Evolutionary conservation across 2,888 invertebrate genomes (phyloP).

Genomic region (Cheilosia pagana): DNA sequence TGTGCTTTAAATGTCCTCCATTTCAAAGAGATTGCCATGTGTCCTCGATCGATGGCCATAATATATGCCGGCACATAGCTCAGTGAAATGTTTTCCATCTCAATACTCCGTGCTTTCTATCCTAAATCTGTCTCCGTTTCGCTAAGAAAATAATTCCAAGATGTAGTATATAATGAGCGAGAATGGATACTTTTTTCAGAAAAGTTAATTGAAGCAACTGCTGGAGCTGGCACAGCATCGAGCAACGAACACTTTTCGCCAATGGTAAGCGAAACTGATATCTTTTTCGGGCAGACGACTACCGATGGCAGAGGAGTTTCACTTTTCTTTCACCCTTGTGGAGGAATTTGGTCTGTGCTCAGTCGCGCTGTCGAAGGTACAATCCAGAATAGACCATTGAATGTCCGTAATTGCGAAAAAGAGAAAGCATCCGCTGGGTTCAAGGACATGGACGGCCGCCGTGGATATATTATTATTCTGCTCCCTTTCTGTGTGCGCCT

Average conservation of each 20-base stretch:
- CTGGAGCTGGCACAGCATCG: slow-evolving; percentile 19
- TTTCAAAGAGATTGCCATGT: background rate
- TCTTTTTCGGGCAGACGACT: slow-evolving; percentile 7
- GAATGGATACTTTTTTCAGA: slow-evolving; percentile 40
- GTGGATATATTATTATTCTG: background rate
- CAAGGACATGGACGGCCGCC: slow-evolving; percentile 19
- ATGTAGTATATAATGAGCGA: slow-evolving; percentile 58
- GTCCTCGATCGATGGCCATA: slow-evolving; percentile 41
- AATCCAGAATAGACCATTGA: slow-evolving; percentile 2
- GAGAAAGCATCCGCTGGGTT: background rate
- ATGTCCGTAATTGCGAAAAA: background rate
- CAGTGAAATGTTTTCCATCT: slow-evolving; percentile 11
- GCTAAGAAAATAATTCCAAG: slow-evolving; percentile 40
- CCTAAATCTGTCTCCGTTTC: no score
- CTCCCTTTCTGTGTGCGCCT: background rate
- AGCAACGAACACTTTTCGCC: background rate
- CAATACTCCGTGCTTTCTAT: slow-evolving; percentile 28
- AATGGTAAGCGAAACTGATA: slow-evolving; percentile 34
- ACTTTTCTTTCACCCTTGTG: slow-evolving; percentile 18
- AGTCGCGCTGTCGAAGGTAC: slow-evolving; percentile 6
- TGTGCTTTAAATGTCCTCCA: background rate
- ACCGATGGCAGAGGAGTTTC: slow-evolving; percentile 10
- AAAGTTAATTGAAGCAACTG: slow-evolving; percentile 62
- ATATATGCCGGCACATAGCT: background rate
- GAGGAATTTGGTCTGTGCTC: slow-evolving; percentile 3